phyloP scores from a whole-genome alignment of 35 echinoderm and acorn worm genomes.

The Ophiothrix spiculata region DNA sequence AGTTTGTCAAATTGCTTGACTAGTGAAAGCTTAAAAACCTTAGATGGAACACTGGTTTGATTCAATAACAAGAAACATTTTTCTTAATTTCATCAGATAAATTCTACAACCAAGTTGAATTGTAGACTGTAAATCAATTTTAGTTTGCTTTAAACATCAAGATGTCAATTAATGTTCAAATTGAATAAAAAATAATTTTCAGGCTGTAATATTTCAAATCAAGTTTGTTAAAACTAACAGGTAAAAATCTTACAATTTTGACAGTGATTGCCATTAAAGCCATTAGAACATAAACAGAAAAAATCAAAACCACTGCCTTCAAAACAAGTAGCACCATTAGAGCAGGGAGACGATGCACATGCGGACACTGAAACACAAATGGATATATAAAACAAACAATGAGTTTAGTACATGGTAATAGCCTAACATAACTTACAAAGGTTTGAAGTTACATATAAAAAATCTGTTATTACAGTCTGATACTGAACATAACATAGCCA shows the following conservation, averaged over 20 bases:
- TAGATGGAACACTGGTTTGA: too few relatives aligned
- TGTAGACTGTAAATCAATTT: too few relatives aligned
- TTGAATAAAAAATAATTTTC: neutral
- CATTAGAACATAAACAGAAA: neutral
- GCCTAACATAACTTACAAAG: neutral
- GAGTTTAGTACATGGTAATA: neutral
- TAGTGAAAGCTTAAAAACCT: too few relatives aligned
- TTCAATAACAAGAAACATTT: too few relatives aligned
- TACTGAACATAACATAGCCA: neutral
- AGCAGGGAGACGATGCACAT: neutral
- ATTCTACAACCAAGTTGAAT: too few relatives aligned
- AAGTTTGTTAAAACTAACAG: too few relatives aligned
- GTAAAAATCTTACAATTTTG: neutral
- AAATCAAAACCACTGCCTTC: neutral
- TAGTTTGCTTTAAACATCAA: too few relatives aligned
- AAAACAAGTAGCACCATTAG: constrained; percentile 5
- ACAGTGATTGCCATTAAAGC: neutral
- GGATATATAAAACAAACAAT: neutral
- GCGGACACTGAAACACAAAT: neutral
- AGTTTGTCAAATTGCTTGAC: too few relatives aligned
- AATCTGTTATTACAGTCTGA: neutral
- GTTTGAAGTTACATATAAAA: neutral
- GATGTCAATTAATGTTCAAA: too few relatives aligned
- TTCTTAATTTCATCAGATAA: too few relatives aligned
- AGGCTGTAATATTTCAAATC: too few relatives aligned